A percentile compares a stretch with the other conserved stretches of the same genome.
phyloP scores from a whole-genome alignment of 2,113 vertebrate genomes.

The Ellobius talpinus region DNA sequence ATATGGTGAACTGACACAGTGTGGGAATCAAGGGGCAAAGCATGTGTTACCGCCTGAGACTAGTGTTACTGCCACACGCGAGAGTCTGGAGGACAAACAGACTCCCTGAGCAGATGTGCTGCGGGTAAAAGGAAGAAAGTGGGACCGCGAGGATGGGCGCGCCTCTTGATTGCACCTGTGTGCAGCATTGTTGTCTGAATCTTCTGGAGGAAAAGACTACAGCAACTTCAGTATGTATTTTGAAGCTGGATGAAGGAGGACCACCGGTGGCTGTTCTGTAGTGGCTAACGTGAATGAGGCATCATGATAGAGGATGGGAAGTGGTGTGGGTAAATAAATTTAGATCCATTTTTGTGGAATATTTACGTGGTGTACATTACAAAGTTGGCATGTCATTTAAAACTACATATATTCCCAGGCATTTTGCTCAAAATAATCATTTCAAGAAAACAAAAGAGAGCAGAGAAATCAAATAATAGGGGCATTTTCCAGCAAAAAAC shows the following conservation, averaged over 20 bases:
- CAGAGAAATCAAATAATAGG: neutral
- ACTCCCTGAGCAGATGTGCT: neutral
- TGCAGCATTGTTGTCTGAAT: neutral
- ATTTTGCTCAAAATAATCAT: slow-evolving; percentile 55
- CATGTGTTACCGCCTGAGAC: neutral
- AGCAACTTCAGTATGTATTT: neutral
- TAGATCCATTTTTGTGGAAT: neutral
- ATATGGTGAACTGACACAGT: neutral
- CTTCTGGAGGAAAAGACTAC: slow-evolving; percentile 9
- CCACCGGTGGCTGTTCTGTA: neutral
- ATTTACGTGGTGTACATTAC: neutral
- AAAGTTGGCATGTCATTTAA: neutral
- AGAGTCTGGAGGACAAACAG: neutral
- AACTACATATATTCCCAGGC: neutral
- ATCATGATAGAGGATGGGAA: neutral
- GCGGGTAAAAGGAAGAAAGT: neutral
- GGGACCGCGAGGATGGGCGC: accelerated
- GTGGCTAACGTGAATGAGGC: neutral
- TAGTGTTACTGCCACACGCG: accelerated
- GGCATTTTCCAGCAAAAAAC: neutral
- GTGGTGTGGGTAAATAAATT: neutral
- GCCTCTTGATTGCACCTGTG: neutral
- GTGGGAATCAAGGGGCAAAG: neutral
- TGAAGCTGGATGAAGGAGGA: neutral
- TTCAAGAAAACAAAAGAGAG: slow-evolving; percentile 25